These are phyloP conservation scores for Microdon myrmicae DNA, from an alignment of 2,888 invertebrate genomes.

Conservation along the genomic window DNA sequence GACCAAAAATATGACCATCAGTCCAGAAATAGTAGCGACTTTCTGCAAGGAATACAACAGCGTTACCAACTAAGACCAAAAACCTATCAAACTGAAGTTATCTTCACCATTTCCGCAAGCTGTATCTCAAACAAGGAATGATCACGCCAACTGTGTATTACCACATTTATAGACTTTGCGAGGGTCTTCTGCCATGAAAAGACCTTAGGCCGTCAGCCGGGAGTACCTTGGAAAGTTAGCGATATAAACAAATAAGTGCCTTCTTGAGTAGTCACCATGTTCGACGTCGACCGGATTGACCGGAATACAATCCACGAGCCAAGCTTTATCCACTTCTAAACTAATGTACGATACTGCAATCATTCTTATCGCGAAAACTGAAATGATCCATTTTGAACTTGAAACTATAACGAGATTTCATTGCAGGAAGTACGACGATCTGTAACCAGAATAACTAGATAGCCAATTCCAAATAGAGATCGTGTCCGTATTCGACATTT, in stretches of 20 bases:
- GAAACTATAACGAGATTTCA: too few species aligned
- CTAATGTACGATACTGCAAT: too few species aligned
- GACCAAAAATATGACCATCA: too few species aligned
- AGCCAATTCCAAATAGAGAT: too few species aligned
- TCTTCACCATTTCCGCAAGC: conserved; percentile 21
- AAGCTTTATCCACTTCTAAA: too few species aligned
- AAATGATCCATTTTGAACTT: too few species aligned
- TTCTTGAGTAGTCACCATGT: conserved; percentile 9
- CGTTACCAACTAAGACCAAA: background rate
- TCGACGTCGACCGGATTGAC: conserved; percentile 14
- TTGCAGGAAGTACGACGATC: too few species aligned
- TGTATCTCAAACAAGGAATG: conserved; percentile 13
- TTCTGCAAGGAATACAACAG: conserved; percentile 16
- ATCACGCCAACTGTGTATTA: conserved; percentile 7
- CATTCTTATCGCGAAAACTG: too few species aligned
- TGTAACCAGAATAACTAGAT: too few species aligned
- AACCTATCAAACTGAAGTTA: background rate
- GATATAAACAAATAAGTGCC: background rate
- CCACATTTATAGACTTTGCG: conserved; percentile 23
- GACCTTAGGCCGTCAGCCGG: background rate
- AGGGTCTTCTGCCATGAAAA: conserved; percentile 2
- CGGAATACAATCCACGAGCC: too few species aligned
- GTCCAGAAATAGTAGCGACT: conserved; percentile 1
- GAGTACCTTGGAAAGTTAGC: background rate
- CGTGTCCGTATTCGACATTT: too few species aligned